Evolutionary conservation across 2,113 vertebrate species (phyloP).

Genomic region (Elgaria multicarinata): DNA sequence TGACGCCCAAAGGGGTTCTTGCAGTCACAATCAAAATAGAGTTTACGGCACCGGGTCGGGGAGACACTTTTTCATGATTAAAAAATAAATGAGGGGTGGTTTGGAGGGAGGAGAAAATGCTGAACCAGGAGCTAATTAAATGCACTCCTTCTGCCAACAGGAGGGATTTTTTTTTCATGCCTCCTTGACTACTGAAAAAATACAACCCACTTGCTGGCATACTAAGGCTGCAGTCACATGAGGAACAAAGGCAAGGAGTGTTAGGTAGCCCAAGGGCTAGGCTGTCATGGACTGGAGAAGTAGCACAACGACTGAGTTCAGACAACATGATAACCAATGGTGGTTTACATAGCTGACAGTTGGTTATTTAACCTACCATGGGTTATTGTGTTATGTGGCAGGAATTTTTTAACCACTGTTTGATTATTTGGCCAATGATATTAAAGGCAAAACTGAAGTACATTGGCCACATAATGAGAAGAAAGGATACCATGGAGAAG

Average conservation of each 20-base stretch:
- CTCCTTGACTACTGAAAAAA: conserved; percentile 51
- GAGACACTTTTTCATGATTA: conserved; percentile 71
- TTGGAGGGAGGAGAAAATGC: not conserved
- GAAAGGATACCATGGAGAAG: too few species aligned
- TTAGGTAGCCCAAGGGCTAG: too few species aligned
- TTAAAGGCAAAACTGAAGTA: too few species aligned
- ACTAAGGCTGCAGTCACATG: conserved; percentile 34
- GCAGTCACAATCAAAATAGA: conserved; percentile 73
- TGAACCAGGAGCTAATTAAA: conserved; percentile 72
- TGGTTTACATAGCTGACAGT: too few species aligned
- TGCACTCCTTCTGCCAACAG: conserved; percentile 64
- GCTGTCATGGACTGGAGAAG: not conserved
- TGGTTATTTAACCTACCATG: too few species aligned
- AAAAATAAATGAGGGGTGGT: conserved; percentile 7
- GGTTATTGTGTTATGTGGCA: too few species aligned
- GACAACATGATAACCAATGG: too few species aligned
- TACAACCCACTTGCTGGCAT: conserved; percentile 55
- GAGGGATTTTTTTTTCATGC: conserved; percentile 37
- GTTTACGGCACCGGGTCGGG: conserved; percentile 67
- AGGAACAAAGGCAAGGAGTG: not conserved
- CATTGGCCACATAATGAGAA: too few species aligned
- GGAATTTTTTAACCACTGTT: too few species aligned
- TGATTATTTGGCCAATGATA: too few species aligned
- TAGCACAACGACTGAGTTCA: too few species aligned
- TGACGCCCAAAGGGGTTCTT: conserved; percentile 71